phyloP scores from a whole-genome alignment of 2,113 vertebrate species.

The Bubo blakistoni region DNA sequence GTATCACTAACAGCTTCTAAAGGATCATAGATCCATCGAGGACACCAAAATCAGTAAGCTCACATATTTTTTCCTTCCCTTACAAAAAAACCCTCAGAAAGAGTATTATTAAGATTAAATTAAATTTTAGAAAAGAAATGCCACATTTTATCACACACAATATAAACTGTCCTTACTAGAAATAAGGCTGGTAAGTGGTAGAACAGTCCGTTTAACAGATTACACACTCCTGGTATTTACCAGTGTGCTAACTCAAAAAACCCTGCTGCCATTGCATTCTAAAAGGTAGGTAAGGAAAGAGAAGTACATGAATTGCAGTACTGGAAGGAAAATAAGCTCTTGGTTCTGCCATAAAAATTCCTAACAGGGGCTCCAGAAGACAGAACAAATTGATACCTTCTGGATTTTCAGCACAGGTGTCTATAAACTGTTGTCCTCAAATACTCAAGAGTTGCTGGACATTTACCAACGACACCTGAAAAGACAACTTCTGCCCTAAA shows the following conservation, averaged over 20 bases:
- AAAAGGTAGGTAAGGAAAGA: neutral
- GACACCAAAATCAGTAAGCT: neutral
- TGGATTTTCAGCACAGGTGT: neutral
- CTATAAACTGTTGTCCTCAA: neutral
- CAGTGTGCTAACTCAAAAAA: neutral
- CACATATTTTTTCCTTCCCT: rapidly evolving
- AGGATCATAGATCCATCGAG: neutral
- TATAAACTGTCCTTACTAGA: neutral
- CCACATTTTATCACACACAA: neutral
- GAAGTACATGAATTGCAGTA: neutral
- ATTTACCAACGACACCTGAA: neutral
- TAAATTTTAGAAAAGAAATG: neutral
- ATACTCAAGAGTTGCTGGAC: neutral
- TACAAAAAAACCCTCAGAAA: neutral
- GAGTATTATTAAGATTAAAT: neutral
- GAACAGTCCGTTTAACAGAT: neutral
- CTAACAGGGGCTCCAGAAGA: neutral
- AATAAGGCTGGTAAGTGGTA: neutral
- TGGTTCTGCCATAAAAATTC: neutral
- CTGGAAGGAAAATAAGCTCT: neutral
- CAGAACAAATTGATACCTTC: neutral
- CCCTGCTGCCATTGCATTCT: neutral
- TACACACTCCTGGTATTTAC: neutral
- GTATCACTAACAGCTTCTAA: neutral
- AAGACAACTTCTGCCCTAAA: neutral